phyloP scores from a whole-genome alignment of 1,140 invertebrate species.

The Drosophila prosaltans region DNA sequence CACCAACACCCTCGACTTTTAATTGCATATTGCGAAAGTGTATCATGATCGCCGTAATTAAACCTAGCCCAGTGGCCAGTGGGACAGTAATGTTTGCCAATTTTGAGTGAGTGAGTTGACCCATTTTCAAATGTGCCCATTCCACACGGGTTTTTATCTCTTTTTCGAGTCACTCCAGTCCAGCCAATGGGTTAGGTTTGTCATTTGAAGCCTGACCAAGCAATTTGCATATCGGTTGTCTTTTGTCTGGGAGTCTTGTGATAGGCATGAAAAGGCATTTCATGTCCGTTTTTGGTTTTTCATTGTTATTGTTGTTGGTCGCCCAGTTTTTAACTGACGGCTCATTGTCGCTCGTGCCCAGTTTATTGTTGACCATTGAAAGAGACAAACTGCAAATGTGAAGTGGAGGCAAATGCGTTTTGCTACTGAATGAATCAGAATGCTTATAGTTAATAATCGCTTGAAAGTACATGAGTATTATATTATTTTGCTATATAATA shows the following conservation, averaged over 20 bases:
- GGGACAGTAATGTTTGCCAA: conserved; percentile 43
- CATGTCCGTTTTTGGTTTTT: conserved; percentile 46
- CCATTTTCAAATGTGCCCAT: conserved; percentile 46
- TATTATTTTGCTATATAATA: conserved; percentile 17
- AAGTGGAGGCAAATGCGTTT: background rate
- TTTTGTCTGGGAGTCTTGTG: conserved; percentile 53
- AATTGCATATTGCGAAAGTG: conserved; percentile 35
- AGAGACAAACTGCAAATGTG: conserved; percentile 30
- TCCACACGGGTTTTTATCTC: conserved; percentile 41
- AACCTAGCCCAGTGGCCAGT: conserved; percentile 36
- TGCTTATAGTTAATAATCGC: conserved; percentile 13
- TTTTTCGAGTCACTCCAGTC: too few species aligned
- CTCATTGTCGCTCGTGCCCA: conserved; percentile 67
- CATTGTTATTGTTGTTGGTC: conserved; percentile 61
- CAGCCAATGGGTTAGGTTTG: conserved; percentile 15
- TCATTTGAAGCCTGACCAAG: conserved; percentile 64
- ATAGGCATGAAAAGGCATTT: conserved; percentile 53
- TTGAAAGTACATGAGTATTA: conserved; percentile 54
- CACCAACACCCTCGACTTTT: conserved; percentile 31
- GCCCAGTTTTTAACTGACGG: conserved; percentile 45
- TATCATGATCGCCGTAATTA: conserved; percentile 50
- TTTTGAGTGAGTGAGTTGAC: conserved; percentile 37
- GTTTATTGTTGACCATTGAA: conserved; percentile 59
- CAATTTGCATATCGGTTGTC: conserved; percentile 74
- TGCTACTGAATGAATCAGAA: conserved; percentile 19